These are phyloP conservation scores for Sebastes kiyomatsui DNA, from an alignment of 2,797 vertebrate genomes.

Conservation along the genomic window DNA sequence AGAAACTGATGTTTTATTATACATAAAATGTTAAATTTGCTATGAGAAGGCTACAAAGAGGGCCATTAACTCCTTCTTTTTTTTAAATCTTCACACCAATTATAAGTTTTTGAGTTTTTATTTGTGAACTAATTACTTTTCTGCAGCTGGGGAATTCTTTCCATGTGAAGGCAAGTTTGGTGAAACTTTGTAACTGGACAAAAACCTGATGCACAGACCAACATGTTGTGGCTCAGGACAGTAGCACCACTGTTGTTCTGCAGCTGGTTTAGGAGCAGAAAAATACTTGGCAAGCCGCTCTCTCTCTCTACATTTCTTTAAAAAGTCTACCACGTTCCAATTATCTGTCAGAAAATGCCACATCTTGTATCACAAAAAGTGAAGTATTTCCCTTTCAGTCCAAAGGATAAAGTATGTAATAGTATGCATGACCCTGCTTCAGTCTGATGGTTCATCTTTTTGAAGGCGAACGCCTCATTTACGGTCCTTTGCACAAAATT, in stretches of 20 bases:
- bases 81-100: background rate
- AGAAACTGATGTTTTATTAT: background rate
- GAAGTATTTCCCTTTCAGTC: no score
- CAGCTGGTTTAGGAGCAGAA: background rate
- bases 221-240: background rate
- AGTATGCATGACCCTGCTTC: no score
- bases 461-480: background rate
- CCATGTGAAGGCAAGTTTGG: background rate
- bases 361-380: background rate
- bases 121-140: background rate
- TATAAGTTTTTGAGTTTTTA: background rate
- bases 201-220: background rate
- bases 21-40: background rate
- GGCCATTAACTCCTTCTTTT: background rate
- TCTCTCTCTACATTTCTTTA: background rate
- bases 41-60: background rate
- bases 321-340: background rate
- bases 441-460: background rate
- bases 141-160: background rate
- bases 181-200: background rate
- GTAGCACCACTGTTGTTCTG: background rate
- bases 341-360: background rate
- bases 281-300: background rate
- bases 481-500: background rate
- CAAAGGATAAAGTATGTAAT: no score